Base-by-base conservation (phyloP, 1,140 invertebrate species). In the Pararge aegeria region DNA sequence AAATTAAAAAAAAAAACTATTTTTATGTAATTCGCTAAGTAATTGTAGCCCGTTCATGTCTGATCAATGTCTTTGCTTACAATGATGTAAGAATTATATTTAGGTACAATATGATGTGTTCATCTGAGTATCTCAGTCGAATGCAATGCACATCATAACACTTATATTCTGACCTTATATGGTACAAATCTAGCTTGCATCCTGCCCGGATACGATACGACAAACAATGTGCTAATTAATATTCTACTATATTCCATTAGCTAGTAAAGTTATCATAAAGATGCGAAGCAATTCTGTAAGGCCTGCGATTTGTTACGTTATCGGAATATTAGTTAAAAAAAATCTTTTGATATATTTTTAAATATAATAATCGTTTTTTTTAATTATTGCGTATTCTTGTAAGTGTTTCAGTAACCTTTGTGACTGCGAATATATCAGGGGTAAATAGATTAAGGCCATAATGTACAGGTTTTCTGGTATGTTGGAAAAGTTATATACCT, bases 21-120 rank as follows among this genome's bases (percentile, higher is more conserved):
- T 37, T 37, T 37, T 5, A 2, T 5, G 12, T 2, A 16, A 46
- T 7, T 20, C 2, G 19, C 12, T 4, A 27, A 15, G 20, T 27
- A 7, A 48, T 24, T 21, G 27, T 10, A 5, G 18, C 1, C 46
- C 15, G 21, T 49, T 27, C 46, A 49, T n/a, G 46, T 49, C 46
- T 24, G 21, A 29, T 9, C 21, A 49, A 27, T 29, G 46, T 10
- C 21, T 16, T 27, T 27, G 12, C 46, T 9, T 2, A 20, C 15
- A 16, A 49, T 49, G 21, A 49, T 27, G 46, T 49, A 27, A 49
- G 21, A 29, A 15, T 49, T 29, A 49, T 27, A 29, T 49, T 15
- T 49, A 29, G 7, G n/a, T n/a, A n/a, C 19, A 18, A n/a, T 12
- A 24, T 48, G 44, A 48, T 20, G 44, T n/a, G 0, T 24, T 3